Base-by-base conservation (phyloP, 2,888 invertebrate genomes). In the Tetrapedia diversipes region DNA sequence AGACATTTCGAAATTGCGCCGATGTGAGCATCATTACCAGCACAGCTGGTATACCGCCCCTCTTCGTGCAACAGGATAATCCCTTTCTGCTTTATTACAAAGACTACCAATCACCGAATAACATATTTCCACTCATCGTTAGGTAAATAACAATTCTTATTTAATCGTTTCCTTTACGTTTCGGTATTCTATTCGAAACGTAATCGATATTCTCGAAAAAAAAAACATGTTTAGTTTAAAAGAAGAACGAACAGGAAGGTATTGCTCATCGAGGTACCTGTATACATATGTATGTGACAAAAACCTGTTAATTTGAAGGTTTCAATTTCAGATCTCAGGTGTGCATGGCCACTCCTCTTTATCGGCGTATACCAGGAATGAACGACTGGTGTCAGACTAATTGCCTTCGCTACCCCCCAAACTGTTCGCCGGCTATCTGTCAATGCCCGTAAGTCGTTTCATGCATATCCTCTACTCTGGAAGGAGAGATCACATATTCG, bases 1-100 rank as follows among this genome's bases (percentile, higher is more conserved):
- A 98, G 92, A 97, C 97, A 0, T 98, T 98, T 92, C 93, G 97
- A 75, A 98, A 98, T 90, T 98, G 98, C 89, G 97, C 98, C 0
- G 98, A 98, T 90, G 94, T 98, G 70, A 95, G 95, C 67, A 96
- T 98, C 81, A 93, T 96, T 8, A 96, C 96, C 37, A 97, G 95
- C 90, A 96, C 96, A 2, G 96, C 95, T 4, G 96, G 95, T 65
- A 94, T 96, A 3, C 93, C 93, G 16, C 96, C 96, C 14, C 92
- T 95, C 80, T 96, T 96, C 89, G 94, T 95, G 3, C 93, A 93
- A 6, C 92, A 93, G 84, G 93, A 95, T 76, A 96, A 96, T 89
- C 96, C 96, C 24, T 96, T 95, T 93, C 92, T 96, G 59, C 92
- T 97, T 0, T 97, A 95, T 92, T 97, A 96, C 92, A 94, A 70